Percentiles rank a stretch among this genome's conserved stretches.
These are phyloP conservation scores for Athrips mouffetella DNA, from an alignment of 2,888 invertebrate genomes.

Conservation along the genomic window DNA sequence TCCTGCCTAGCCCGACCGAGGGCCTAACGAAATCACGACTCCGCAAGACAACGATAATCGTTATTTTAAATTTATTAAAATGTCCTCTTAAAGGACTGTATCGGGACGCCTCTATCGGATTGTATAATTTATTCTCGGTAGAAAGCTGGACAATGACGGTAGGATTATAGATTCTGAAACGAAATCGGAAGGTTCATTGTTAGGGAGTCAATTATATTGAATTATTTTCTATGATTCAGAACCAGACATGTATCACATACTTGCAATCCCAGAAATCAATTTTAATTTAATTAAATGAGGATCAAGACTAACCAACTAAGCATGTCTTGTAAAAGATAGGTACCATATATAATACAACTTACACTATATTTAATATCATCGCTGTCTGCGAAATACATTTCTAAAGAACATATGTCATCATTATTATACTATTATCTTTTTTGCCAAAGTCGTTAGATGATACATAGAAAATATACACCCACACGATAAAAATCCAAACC, in stretches of 20 bases:
- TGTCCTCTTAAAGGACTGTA: slow-evolving; percentile 76
- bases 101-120: slow-evolving; percentile 73
- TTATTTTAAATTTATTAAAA: slow-evolving; percentile 79
- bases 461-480: too few species aligned
- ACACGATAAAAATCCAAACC: too few species aligned
- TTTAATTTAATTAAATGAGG: background rate
- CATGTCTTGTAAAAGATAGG: too few species aligned
- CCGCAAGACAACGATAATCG: slow-evolving; percentile 74
- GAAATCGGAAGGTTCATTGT: slow-evolving; percentile 6
- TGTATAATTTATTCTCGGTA: slow-evolving; percentile 74
- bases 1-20: slow-evolving; percentile 71
- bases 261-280: background rate
- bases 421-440: too few species aligned
- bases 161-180: slow-evolving; percentile 57
- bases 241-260: background rate
- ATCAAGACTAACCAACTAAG: too few species aligned
- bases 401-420: too few species aligned
- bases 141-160: slow-evolving; percentile 59
- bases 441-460: too few species aligned
- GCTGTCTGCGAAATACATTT: too few species aligned
- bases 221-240: background rate
- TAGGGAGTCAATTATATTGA: slow-evolving; percentile 10
- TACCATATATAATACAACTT: too few species aligned
- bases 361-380: too few species aligned
- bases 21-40: slow-evolving; percentile 78